Evolutionary conservation across 1,140 invertebrate species (phyloP).

Genomic region (Epicauta chinensis): DNA sequence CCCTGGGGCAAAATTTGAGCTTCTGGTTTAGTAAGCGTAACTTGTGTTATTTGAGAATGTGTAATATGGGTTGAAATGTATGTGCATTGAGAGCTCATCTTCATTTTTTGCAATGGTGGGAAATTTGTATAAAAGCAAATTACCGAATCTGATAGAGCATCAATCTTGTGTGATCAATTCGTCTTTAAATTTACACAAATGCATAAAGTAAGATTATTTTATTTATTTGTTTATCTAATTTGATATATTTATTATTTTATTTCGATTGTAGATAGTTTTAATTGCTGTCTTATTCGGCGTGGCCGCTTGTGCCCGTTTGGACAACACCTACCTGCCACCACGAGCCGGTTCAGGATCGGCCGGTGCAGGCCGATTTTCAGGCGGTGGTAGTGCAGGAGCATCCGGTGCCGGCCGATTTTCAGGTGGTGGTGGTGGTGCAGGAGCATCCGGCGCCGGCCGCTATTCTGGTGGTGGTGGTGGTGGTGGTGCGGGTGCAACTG

Average conservation of each 20-base stretch:
- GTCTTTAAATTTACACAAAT: neutral
- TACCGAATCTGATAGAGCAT: constrained; percentile 5
- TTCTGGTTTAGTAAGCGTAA: neutral
- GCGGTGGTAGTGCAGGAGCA: neutral
- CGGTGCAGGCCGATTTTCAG: too few species aligned
- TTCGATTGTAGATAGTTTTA: neutral
- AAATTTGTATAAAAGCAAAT: constrained; percentile 13
- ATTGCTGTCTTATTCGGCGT: neutral
- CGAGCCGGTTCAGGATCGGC: neutral
- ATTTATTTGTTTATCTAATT: too few species aligned
- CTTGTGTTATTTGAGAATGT: too few species aligned
- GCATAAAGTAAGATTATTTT: neutral
- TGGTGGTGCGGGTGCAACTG: neutral
- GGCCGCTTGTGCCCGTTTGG: neutral
- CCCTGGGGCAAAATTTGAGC: neutral
- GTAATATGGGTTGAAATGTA: neutral
- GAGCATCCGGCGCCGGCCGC: too few species aligned
- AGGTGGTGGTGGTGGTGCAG: neutral
- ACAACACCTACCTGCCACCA: neutral
- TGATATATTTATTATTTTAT: neutral
- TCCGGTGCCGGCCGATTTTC: neutral
- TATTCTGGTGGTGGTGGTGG: neutral
- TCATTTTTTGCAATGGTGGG: neutral
- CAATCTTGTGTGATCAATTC: neutral
- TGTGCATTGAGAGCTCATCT: neutral